Evolutionary conservation across 2,888 invertebrate genomes (phyloP).

Genomic region (Glomeris marginata): DNA sequence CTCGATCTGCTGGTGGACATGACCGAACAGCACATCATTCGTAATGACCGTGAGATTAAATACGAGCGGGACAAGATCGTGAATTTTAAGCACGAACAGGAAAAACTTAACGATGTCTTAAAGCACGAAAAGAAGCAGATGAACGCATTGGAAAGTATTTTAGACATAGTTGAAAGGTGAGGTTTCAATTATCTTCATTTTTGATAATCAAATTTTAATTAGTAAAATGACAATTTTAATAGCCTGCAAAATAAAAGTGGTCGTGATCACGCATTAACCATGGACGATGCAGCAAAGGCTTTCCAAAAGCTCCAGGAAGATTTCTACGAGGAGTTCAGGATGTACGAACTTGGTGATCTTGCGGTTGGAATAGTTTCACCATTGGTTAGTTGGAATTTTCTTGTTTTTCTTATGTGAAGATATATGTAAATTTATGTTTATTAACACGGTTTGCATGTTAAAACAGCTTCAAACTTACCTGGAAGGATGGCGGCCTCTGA

Average conservation of each 20-base stretch:
- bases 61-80: conserved; percentile 63
- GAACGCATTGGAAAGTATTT: conserved; percentile 50
- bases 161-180: conserved; percentile 45
- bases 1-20: conserved; percentile 76
- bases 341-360: conserved; percentile 66
- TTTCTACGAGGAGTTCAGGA: conserved; percentile 58
- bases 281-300: conserved; percentile 42
- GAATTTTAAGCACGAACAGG: conserved; percentile 61
- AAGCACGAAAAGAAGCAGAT: conserved; percentile 57
- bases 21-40: conserved; percentile 89
- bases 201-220: conserved; percentile 15
- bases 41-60: conserved; percentile 59
- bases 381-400: conserved; percentile 31
- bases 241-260: conserved; percentile 17
- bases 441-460: neutral
- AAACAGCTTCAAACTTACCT: conserved; percentile 50
- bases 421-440: neutral
- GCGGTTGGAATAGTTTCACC: conserved; percentile 74
- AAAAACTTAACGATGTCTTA: conserved; percentile 48
- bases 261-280: conserved; percentile 35
- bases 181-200: conserved; percentile 20
- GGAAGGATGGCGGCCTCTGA: conserved; percentile 62
- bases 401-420: too few species aligned
- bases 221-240: conserved; percentile 20
- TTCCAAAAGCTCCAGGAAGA: conserved; percentile 44